Evolutionary conservation across 2,113 vertebrate genomes (phyloP), one percentile per base, ranked within the genome.

Genomic region (Calidris pugnax): DNA sequence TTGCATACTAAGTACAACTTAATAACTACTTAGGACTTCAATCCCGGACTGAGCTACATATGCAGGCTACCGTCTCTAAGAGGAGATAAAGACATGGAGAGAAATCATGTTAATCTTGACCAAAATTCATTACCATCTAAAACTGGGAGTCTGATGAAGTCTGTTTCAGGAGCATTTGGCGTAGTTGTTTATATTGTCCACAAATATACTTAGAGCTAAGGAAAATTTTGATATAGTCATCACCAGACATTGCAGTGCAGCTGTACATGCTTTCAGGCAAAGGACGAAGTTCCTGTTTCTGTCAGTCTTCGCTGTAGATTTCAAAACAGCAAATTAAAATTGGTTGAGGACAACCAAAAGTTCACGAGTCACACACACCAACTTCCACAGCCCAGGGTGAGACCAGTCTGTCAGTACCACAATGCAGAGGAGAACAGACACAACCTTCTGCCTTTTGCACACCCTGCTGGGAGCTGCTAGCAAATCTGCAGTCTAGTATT

Each of bases 21-120:
- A 96, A 89, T 89, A 94, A 96, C 84, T 93, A 56, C 77, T 93
- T 79, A 93, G 87, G 81, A 87, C 89, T 96, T 87, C 62, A 91
- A 7, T 87, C 71, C 66, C 77, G 87, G 85, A 68, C 84, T 85
- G 86, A 87, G 57, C 53, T 76, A 91, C 37, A 89, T 53, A 94
- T 41, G 62, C 19, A 89, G 69, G 66, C 87, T 89, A 81, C 84
- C 39, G 41, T 60, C 89, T 91, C 77, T 60, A 56, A 92, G 56
- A 91, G n/a, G 48, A 92, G 94, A 94, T 95, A 93, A 89, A 92
- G 89, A 79, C 43, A 77, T 2, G 20, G 56, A 87, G 53, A 27
- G 37, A 56, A 95, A 94, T 45, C 35, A 76, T 39, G 48, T 60
- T 87, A 72, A 78, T 68, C 62, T 82, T 41, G 45, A 87, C 74